Evolutionary conservation across 2,797 vertebrate species (phyloP).

Genomic region (Falco berigora): DNA sequence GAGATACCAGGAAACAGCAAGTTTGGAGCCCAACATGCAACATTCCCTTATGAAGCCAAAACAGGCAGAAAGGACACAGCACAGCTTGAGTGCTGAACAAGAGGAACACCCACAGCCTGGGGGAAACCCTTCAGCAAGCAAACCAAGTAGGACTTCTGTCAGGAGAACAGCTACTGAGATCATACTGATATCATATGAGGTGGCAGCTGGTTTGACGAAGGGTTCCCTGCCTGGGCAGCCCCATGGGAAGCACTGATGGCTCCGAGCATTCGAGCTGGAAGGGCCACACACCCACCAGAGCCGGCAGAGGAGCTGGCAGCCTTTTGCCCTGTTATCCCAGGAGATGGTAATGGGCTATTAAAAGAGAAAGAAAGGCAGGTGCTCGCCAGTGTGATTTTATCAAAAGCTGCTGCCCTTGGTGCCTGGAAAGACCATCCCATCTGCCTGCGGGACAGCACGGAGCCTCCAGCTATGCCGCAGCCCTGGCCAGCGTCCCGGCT

Average conservation of each 20-base stretch:
- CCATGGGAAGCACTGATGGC: rapidly evolving
- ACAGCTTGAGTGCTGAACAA: neutral
- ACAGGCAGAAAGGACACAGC: neutral
- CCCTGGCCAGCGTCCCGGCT: neutral
- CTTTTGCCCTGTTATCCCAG: neutral
- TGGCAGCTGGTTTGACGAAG: neutral
- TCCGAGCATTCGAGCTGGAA: neutral
- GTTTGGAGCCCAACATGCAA: neutral
- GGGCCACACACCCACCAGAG: too few relatives aligned
- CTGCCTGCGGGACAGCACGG: neutral
- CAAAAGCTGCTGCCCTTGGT: neutral
- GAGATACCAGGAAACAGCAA: neutral
- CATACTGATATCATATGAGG: rapidly evolving
- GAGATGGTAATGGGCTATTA: neutral
- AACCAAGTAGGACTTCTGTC: neutral
- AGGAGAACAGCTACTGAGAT: neutral
- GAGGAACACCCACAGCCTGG: neutral
- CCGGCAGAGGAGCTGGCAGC: neutral
- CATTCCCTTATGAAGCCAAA: neutral
- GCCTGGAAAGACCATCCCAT: neutral
- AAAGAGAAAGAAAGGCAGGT: neutral
- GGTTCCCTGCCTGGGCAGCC: neutral
- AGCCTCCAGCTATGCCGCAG: neutral
- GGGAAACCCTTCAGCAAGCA: neutral
- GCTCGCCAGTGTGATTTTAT: neutral